A percentile compares a stretch with the other conserved stretches of the same genome.
These are phyloP conservation scores for Hartigia nigra DNA, from an alignment of 2,888 invertebrate species.

Conservation along the genomic window DNA sequence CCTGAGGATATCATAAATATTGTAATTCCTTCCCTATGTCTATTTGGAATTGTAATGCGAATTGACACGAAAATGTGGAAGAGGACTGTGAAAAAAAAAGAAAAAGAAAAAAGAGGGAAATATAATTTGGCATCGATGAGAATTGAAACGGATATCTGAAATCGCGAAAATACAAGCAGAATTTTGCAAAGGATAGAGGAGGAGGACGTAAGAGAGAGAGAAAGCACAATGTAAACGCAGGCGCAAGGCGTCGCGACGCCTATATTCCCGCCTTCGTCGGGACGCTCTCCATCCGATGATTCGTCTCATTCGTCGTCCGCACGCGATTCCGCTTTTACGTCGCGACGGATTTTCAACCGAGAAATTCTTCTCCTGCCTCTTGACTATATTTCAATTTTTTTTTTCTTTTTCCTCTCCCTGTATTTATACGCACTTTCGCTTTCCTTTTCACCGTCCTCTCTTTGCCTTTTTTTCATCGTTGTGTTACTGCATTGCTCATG, in stretches of 20 bases:
- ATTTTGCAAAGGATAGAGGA: background rate
- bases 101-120: background rate
- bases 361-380: background rate
- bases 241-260: slow-evolving; percentile 6
- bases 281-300: slow-evolving; percentile 20
- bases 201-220: background rate
- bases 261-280: slow-evolving; percentile 24
- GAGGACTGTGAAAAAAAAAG: background rate
- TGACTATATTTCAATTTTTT: background rate
- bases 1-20: background rate
- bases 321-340: slow-evolving; percentile 35
- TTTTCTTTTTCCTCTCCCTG: background rate
- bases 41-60: background rate
- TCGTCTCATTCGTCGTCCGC: slow-evolving; percentile 46
- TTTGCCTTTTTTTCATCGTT: background rate
- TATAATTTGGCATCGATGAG: background rate
- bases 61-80: background rate
- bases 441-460: background rate
- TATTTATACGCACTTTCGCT: background rate
- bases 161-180: background rate
- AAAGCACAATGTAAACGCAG: background rate
- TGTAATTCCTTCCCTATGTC: background rate
- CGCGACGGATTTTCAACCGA: background rate
- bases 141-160: background rate
- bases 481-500: background rate